Base-by-base conservation (phyloP, 1,140 invertebrate species). In the Piezodorus guildinii region DNA sequence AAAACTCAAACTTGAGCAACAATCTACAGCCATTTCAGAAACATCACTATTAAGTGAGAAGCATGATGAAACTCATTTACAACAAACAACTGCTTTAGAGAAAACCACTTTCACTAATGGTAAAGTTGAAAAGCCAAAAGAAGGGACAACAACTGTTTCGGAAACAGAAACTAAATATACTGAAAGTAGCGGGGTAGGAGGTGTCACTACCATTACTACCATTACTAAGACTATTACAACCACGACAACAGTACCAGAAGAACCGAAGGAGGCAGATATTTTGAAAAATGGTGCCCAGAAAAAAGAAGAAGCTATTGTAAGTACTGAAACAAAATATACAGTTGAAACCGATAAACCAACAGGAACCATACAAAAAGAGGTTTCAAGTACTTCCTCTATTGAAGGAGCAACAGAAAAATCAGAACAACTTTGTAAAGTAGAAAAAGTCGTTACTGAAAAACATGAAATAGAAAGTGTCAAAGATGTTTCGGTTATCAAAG, bases 341-440 rank as follows among this genome's bases (percentile, higher is more conserved):
- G 21, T 10, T 49, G 46, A 49, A 49, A 1, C 46, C 17, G 21
- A 21, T 21, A 49, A 49, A 21, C 46, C 46, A 49, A 49, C 17
- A 4, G 21, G 46, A 3, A 56, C 10, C 17, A 23, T 8, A 56
- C 17, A 23, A 23, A 56, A 56, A 25, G 17, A 23, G 21, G 5
- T 25, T 56, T 56, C 52, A 56, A 25, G 6, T 16, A 39, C 34
- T 39, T 39, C 34, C 1, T 10, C 12, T 10, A 39, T 12, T 10
- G 15, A 56, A 56, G 52, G 15, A 56, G 12, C 51, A 21, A 23
- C 14, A 25, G 52, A 25, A 56, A 25, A 10, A 16, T 16, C 23
- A 2, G 52, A 56, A 56, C 52, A 6, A 56, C 2, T 56, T 56
- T 56, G 52, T 56, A 56, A 56, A 56, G 52, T 23, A 56, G 52